A percentile compares a stretch with the other conserved stretches of the same genome.
Evolutionary conservation across 1,140 invertebrate genomes (phyloP).

Genomic region (Hirudo medicinalis): DNA sequence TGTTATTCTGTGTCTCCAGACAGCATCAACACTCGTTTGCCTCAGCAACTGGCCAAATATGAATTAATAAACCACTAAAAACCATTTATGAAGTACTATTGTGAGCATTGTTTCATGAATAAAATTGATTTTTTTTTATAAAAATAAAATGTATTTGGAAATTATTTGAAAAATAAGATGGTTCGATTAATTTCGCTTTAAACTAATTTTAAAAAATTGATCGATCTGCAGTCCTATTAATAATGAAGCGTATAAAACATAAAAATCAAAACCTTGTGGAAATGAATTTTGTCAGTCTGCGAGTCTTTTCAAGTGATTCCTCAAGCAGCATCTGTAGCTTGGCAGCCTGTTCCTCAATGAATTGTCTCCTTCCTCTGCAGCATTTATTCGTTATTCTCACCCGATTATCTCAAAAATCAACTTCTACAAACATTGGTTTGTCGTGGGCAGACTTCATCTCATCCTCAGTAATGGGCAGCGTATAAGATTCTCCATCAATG

Average conservation of each 20-base stretch:
- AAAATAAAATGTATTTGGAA: too few relatives aligned
- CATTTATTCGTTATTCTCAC: too few relatives aligned
- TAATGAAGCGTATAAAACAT: neutral
- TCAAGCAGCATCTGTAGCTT: neutral
- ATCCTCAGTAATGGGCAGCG: neutral
- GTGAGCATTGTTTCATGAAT: too few relatives aligned
- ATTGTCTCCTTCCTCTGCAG: neutral
- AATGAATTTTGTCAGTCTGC: slow-evolving; percentile 2
- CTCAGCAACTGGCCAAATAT: too few relatives aligned
- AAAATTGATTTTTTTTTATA: too few relatives aligned
- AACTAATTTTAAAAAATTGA: neutral
- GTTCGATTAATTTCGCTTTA: too few relatives aligned
- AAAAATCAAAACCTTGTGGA: slow-evolving; percentile 8
- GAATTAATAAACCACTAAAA: too few relatives aligned
- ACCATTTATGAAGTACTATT: too few relatives aligned
- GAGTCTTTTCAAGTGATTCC: neutral
- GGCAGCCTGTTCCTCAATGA: neutral
- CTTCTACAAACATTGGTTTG: neutral
- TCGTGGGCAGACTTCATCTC: slow-evolving; percentile 1
- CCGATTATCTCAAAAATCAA: neutral
- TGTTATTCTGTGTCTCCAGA: too few relatives aligned
- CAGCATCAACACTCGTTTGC: too few relatives aligned
- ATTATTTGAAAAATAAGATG: too few relatives aligned
- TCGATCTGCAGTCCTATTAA: too few relatives aligned
- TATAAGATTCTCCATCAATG: slow-evolving; percentile 4